These are phyloP conservation scores for Salminus brasiliensis DNA, from an alignment of 2,113 vertebrate species.

Conservation along the genomic window DNA sequence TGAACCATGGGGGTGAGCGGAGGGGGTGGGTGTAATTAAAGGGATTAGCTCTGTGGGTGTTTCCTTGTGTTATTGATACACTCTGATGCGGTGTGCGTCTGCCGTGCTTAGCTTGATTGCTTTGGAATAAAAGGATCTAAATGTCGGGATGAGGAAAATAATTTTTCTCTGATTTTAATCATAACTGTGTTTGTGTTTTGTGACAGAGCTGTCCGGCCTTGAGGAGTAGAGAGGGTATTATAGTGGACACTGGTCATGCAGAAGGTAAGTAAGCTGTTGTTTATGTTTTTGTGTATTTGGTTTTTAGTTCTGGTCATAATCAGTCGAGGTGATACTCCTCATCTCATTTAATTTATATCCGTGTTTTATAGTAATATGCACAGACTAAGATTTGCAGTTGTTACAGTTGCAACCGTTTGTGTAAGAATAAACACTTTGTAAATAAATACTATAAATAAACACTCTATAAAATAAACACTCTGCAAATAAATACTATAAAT, in stretches of 20 bases:
- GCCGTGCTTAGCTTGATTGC: background rate
- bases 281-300: background rate
- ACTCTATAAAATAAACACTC: no score
- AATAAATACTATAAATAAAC: no score
- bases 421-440: no score
- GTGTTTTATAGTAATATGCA: background rate
- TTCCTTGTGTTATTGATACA: background rate
- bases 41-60: background rate
- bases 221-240: background rate
- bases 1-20: background rate
- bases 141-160: background rate
- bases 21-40: constrained; percentile 16
- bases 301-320: background rate
- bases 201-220: constrained; percentile 25
- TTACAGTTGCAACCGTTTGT: no score
- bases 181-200: constrained; percentile 9
- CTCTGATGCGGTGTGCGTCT: background rate
- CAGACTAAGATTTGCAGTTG: no score
- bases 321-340: background rate
- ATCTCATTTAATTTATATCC: background rate
- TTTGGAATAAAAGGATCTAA: background rate
- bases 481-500: no score
- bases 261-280: constrained; percentile 64
- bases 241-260: constrained; percentile 67
- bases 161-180: background rate